Percentiles rank a stretch among this genome's conserved stretches.
Conservation (phyloP, 2,113 vertebrate genomes). For the Scalopus aquaticus region DNA sequence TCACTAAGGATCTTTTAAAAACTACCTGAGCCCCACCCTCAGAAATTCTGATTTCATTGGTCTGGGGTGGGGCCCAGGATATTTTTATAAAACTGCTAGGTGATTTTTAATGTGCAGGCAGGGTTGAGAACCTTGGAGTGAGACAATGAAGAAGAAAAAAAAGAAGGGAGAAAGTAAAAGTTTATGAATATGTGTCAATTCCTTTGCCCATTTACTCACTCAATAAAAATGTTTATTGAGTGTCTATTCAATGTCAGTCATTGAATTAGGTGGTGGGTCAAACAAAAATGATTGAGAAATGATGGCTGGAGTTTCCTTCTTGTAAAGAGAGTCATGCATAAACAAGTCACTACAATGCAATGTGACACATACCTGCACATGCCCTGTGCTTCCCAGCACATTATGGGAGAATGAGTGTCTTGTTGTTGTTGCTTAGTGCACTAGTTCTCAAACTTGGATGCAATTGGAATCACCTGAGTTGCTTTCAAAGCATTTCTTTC, state of each 20-base stretch:
- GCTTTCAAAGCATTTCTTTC: not conserved
- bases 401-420: not conserved
- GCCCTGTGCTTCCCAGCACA: not conserved
- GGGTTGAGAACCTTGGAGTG: not conserved
- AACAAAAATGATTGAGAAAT: conserved; percentile 12
- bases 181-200: not conserved
- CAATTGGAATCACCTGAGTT: not conserved
- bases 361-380: not conserved
- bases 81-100: not conserved
- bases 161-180: not conserved
- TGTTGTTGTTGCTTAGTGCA: not conserved
- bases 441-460: not conserved
- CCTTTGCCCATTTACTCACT: conserved; percentile 26
- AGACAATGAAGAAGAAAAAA: conserved; percentile 11
- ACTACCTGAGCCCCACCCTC: not conserved
- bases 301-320: conserved; percentile 8
- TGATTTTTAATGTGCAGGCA: not conserved
- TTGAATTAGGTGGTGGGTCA: conserved; percentile 8
- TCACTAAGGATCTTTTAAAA: conserved; percentile 11
- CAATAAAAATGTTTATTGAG: conserved; percentile 41
- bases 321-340: not conserved
- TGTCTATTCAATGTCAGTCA: not conserved
- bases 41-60: conserved; percentile 34
- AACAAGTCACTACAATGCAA: not conserved
- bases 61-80: not conserved